Base-by-base conservation (phyloP, 2,113 vertebrate genomes). In the Polyodon spathula region DNA sequence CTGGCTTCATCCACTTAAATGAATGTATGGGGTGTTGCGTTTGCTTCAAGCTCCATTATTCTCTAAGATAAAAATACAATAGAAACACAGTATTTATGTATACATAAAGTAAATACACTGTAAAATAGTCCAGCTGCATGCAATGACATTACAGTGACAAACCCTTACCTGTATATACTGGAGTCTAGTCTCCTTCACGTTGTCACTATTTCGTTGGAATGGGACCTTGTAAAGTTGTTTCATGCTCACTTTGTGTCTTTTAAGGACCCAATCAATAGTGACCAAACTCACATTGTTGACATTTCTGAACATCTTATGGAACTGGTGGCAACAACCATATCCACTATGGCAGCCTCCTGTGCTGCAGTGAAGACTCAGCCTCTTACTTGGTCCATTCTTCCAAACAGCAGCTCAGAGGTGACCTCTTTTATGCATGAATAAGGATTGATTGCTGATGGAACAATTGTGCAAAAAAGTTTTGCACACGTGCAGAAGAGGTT, bases 171-270 rank as follows among this genome's bases (percentile, higher is more conserved):
- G 52, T 37, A 55, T 51, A 66, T 61, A 56, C 41, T 61, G 58
- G 64, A 61, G 40, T 56, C 42, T 37, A 58, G 60, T 59, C 54
- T 66, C 51, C 50, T 57, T 62, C 54, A n/a, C 14, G 6, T 37
- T n/a, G 15, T 51, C 59, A 58, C 14, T 15, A 39, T 55, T 17
- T 62, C 52, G 51, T 55, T 17, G 40, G 37, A 56, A 56, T 12
- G n/a, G 61, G 51, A 16, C 60, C 57, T 54, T 62, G 54, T 50
- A 62, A 48, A 66, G 56, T 59, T 64, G 46, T 39, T 62, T 66
- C 64, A 51, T 62, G 60, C 54, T 8, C 3, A 58, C 41, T 41
- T 58, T 48, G 48, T 63, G 61, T 61, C 4, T 7, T 27, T 8
- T 54, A 27, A 60, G 51, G 59, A 61, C 63, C 48, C n/a, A 11